Evolutionary conservation across 2,113 vertebrate genomes (phyloP).

Genomic region (Propithecus coquereli): DNA sequence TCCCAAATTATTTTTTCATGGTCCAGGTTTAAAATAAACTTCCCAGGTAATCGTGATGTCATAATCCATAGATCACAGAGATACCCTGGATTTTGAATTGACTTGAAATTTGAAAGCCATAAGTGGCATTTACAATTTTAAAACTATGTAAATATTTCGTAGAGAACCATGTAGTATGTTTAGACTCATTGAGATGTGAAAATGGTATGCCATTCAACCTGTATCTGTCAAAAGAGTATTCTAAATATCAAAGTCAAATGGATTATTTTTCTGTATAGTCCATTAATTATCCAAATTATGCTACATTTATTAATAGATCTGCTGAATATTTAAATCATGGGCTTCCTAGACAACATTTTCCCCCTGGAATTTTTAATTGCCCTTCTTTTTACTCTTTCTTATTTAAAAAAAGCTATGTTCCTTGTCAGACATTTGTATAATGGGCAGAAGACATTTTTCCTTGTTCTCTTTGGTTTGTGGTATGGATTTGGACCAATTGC

Average conservation of each 20-base stretch:
- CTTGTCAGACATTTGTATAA: not conserved
- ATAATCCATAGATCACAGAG: not conserved
- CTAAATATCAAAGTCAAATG: not conserved
- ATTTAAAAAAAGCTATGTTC: not conserved
- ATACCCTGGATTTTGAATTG: not conserved
- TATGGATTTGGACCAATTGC: not conserved
- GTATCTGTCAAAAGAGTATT: not conserved
- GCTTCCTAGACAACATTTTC: not conserved
- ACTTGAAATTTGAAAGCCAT: not conserved
- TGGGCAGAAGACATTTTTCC: not conserved
- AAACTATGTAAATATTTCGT: not conserved
- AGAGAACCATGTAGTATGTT: not conserved
- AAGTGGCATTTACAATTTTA: not conserved
- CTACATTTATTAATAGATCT: not conserved
- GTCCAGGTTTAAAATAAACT: not conserved
- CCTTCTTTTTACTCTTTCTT: not conserved
- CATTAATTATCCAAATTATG: not conserved
- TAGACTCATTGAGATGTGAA: not conserved
- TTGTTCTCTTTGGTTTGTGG: not conserved
- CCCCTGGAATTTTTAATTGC: not conserved
- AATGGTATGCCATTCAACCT: not conserved
- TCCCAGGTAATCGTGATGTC: constrained; percentile 25
- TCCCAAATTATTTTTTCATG: no score
- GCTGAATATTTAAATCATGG: not conserved
- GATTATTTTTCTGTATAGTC: not conserved